Evolutionary conservation across 2,797 vertebrate species (phyloP).

Genomic region (Peromyscus attwateri): DNA sequence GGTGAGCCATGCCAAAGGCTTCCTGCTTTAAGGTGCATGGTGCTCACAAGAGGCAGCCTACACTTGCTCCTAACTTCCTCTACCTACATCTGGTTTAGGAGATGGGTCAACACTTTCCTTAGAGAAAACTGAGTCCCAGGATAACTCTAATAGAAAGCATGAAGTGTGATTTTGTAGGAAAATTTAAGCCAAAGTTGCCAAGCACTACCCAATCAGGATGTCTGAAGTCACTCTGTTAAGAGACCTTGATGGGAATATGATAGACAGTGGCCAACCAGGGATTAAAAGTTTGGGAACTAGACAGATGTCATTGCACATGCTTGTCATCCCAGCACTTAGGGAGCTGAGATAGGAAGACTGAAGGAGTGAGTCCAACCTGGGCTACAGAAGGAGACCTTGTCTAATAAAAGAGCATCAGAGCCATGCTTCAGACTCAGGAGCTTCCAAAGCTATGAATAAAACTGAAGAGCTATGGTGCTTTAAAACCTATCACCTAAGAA

Average conservation of each 20-base stretch:
- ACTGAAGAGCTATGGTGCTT: background rate
- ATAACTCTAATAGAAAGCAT: background rate
- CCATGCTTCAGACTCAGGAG: background rate
- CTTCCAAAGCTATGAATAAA: background rate
- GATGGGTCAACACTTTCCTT: background rate
- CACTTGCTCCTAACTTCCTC: background rate
- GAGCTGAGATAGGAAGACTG: background rate
- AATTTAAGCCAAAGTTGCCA: conserved; percentile 59
- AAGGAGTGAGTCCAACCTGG: background rate
- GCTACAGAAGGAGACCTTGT: background rate
- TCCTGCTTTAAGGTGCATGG: background rate
- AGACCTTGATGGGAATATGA: background rate
- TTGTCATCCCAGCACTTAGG: background rate
- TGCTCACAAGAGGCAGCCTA: background rate
- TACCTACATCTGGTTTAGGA: background rate
- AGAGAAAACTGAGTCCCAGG: background rate
- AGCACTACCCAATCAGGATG: background rate
- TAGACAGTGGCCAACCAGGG: conserved; percentile 30
- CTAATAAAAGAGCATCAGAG: background rate
- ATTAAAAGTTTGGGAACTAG: background rate
- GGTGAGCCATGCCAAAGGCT: background rate
- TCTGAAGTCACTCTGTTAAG: background rate
- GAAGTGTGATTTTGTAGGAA: conserved; percentile 29
- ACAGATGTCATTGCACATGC: background rate
- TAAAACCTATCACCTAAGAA: background rate